phyloP scores from a whole-genome alignment of 2,113 vertebrate species.

The Columba livia region DNA sequence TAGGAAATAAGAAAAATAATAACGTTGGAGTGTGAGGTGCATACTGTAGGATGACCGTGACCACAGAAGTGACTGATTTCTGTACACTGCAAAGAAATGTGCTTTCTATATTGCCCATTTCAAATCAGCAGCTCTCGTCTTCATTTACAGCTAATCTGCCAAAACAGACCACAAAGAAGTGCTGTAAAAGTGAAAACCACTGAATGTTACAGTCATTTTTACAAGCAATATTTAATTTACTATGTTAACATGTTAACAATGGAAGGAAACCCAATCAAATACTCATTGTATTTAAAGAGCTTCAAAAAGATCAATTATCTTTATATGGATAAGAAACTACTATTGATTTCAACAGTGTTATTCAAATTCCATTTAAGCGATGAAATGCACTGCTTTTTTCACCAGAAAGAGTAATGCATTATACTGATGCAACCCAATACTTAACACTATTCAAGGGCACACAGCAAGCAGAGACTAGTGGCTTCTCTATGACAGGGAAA shows the following conservation, averaged over 20 bases:
- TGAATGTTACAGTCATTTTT: conserved; percentile 12
- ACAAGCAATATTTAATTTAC: conserved; percentile 49
- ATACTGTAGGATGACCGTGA: not conserved
- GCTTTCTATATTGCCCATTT: not conserved
- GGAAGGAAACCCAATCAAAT: conserved; percentile 45
- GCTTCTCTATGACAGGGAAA: not conserved
- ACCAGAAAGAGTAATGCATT: not conserved
- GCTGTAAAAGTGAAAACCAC: not conserved
- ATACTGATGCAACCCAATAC: not conserved
- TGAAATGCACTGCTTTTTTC: not conserved
- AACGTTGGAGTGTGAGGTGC: not conserved
- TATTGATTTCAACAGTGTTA: conserved; percentile 53
- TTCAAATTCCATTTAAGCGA: conserved; percentile 45
- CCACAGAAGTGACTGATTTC: not conserved
- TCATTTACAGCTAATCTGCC: not conserved
- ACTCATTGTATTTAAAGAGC: conserved; percentile 24
- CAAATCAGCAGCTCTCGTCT: not conserved
- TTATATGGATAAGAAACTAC: conserved; percentile 18
- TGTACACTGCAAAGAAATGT: accelerated
- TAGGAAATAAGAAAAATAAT: not conserved
- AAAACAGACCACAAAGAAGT: not conserved
- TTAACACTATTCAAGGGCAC: not conserved
- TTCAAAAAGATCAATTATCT: conserved; percentile 50
- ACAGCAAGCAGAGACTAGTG: not conserved
- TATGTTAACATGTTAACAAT: not conserved